Evolutionary conservation across 1,140 invertebrate genomes (phyloP).

Genomic region (Meloidogyne hapla): DNA sequence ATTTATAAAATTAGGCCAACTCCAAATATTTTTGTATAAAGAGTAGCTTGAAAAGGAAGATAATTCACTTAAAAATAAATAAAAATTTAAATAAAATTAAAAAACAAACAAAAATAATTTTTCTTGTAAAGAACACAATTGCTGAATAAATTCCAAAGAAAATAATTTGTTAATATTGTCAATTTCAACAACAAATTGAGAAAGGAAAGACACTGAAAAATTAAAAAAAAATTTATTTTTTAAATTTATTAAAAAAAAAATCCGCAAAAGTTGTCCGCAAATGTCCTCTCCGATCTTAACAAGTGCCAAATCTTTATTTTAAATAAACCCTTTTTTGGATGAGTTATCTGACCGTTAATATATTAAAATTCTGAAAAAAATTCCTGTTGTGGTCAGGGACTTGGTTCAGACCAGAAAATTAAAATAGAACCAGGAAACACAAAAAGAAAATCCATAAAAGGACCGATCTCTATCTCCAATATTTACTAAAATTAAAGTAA

Average conservation of each 20-base stretch:
- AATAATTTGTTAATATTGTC: constrained; percentile 48
- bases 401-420: too few relatives aligned
- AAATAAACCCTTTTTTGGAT: too few relatives aligned
- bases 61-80: not conserved
- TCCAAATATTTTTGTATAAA: constrained; percentile 53
- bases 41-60: constrained; percentile 8
- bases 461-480: too few relatives aligned
- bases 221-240: not conserved
- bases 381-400: too few relatives aligned
- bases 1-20: constrained; percentile 55
- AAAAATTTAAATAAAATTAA: not conserved
- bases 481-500: too few relatives aligned
- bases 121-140: constrained; percentile 56
- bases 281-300: too few relatives aligned
- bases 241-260: not conserved
- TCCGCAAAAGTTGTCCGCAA: too few relatives aligned
- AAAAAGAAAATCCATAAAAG: too few relatives aligned
- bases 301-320: too few relatives aligned
- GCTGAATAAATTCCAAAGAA: constrained; percentile 43
- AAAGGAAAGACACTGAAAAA: constrained; percentile 60
- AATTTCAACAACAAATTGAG: constrained; percentile 56
- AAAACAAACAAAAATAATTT: constrained; percentile 33
- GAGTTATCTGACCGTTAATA: too few relatives aligned
- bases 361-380: too few relatives aligned
- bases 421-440: too few relatives aligned